Percentiles rank a stretch among this genome's conserved stretches.
These are phyloP conservation scores for Augiades crinisus DNA, from an alignment of 2,888 invertebrate genomes.

Conservation along the genomic window DNA sequence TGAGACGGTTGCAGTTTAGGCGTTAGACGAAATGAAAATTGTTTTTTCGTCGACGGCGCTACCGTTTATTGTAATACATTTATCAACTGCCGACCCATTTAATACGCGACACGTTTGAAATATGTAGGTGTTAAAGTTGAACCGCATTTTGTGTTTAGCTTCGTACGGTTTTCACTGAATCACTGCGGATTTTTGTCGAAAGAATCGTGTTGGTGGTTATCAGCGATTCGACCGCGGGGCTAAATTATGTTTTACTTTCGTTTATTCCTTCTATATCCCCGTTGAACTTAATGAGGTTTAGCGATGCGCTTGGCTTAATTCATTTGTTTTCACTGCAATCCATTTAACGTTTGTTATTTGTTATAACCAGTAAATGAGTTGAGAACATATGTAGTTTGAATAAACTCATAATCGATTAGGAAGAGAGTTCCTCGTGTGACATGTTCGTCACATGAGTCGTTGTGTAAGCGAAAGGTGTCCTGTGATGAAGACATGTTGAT, in stretches of 20 bases:
- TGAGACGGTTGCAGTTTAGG: not conserved
- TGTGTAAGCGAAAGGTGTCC: too few species aligned
- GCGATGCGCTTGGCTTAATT: too few species aligned
- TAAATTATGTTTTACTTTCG: not conserved
- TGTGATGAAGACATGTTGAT: too few species aligned
- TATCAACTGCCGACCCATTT: constrained; percentile 63
- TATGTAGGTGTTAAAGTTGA: constrained; percentile 20
- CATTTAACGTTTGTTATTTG: too few species aligned
- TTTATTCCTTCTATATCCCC: not conserved
- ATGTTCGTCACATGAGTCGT: too few species aligned
- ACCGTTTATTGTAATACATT: constrained; percentile 47
- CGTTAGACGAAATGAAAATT: constrained; percentile 3
- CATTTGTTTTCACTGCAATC: too few species aligned
- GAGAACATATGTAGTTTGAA: too few species aligned
- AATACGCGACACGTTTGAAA: constrained; percentile 44
- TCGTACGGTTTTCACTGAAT: constrained; percentile 5
- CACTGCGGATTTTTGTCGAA: not conserved
- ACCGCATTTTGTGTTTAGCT: constrained; percentile 17
- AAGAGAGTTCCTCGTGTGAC: too few species aligned
- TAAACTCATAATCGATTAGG: too few species aligned
- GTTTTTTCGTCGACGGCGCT: constrained; percentile 19
- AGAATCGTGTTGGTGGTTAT: not conserved
- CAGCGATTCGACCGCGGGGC: not conserved
- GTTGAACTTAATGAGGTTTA: too few species aligned
- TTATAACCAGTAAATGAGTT: too few species aligned